Base-by-base conservation (phyloP, 2,888 invertebrate species). In the Iphiclides podalirius region DNA sequence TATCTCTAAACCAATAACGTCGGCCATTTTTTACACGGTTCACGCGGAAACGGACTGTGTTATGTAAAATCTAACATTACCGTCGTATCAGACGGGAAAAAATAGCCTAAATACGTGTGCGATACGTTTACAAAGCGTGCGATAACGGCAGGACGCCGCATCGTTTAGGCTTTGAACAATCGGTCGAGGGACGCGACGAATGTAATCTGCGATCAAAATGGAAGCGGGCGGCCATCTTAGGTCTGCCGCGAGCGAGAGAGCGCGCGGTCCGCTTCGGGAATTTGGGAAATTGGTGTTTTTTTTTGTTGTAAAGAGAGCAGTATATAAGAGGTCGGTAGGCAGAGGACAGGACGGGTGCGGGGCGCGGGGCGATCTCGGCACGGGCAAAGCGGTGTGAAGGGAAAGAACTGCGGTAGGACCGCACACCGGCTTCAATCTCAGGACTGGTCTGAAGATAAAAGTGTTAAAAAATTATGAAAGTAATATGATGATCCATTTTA, bases 251-350 rank as follows among this genome's bases (percentile, higher is more conserved):
- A 80, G 86, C 80, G 87, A 79, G 79, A 76, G 79, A 79, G 79
- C 79, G 70, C 61, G 72, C 73, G 77, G 79, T 72, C 81, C 80
- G 81, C 80, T 78, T 78, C 85, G 83, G 85, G 82, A 84, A 85
- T 86, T 87, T 83, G 86, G 85, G 85, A 87, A 86, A 85, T 85
- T 84, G 84, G 86, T 83, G 84, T 86, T 87, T 75, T 65, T 79
- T 87, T 86, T 81, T 87, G 82, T 84, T 85, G 80, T 85, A 84
- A 86, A 88, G 85, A 86, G 85, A 85, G 85, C 85, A 86, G 83
- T 88, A 84, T 86, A 85, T 84, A 85, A 83, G 84, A 85, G 85
- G 83, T 81, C 78, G 83, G 83, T 81, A 78, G 83, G 80, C 78
- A 79, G 79, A 76, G 79, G 78, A 79, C 78, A 75, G 76, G 68